A percentile compares a stretch with the other conserved stretches of the same genome.
Evolutionary conservation across 2,113 vertebrate genomes (phyloP).

Genomic region (Paracanthobrama guichenoti): DNA sequence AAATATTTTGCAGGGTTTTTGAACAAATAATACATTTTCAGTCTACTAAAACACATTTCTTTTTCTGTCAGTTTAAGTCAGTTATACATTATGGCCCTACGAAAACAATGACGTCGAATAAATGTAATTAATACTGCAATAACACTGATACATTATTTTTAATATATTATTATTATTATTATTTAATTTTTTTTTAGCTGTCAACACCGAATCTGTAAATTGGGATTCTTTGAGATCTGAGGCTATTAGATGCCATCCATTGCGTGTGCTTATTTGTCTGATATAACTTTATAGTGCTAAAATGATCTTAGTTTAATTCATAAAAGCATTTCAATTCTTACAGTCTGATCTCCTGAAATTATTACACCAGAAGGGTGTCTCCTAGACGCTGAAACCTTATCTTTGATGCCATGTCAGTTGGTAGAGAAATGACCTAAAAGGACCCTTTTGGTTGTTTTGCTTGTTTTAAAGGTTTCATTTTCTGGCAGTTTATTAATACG

Average conservation of each 20-base stretch:
- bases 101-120: neutral
- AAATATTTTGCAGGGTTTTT: neutral
- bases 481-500: neutral
- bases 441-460: slow-evolving; percentile 14
- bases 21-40: slow-evolving; percentile 11
- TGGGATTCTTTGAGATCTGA: neutral
- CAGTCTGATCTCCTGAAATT: neutral
- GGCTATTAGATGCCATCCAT: neutral
- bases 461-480: neutral
- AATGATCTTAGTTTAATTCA: neutral
- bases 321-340: neutral
- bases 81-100: neutral
- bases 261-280: neutral
- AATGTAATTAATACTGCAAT: neutral
- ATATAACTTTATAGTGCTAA: neutral
- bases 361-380: neutral
- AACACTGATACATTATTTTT: neutral
- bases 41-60: slow-evolving; percentile 12
- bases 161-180: neutral
- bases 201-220: neutral
- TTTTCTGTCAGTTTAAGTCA: neutral
- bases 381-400: neutral
- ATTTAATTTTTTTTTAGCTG: neutral
- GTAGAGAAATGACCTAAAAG: slow-evolving; percentile 9
- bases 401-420: slow-evolving; percentile 25